Conservation (phyloP, 2,797 vertebrate genomes). For the Oreochromis grahami region DNA sequence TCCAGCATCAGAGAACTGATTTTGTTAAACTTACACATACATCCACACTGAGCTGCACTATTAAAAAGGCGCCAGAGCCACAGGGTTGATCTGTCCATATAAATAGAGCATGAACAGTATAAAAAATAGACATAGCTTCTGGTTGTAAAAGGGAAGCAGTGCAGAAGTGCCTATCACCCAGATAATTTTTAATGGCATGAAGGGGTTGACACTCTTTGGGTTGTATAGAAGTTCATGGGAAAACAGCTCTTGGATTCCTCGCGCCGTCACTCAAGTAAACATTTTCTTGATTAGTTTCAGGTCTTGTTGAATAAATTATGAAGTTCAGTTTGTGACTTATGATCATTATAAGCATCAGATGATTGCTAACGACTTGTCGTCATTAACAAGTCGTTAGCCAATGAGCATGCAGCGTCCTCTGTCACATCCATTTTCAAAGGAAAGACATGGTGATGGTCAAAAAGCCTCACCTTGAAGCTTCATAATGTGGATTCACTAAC, state of each 20-base stretch:
- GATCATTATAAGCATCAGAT: background rate
- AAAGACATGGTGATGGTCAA: background rate
- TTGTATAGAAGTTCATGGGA: background rate
- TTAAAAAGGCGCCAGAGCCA: background rate
- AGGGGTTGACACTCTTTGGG: background rate
- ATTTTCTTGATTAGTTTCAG: background rate
- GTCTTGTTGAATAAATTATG: background rate
- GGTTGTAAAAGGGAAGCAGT: background rate
- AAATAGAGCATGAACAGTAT: background rate
- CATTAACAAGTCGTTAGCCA: background rate
- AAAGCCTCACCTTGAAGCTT: background rate
- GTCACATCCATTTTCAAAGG: too few species aligned
- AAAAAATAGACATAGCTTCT: background rate
- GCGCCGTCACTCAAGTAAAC: background rate
- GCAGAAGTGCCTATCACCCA: background rate
- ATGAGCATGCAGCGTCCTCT: background rate
- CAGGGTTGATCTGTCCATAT: background rate
- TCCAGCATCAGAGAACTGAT: background rate
- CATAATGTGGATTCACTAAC: background rate
- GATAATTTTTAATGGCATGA: background rate
- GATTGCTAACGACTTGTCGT: background rate
- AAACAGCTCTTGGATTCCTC: background rate
- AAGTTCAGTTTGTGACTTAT: background rate
- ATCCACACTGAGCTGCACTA: background rate
- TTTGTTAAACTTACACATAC: background rate